These are phyloP conservation scores for Nephrotoma appendiculata DNA, from an alignment of 2,888 invertebrate species.

Conservation along the genomic window DNA sequence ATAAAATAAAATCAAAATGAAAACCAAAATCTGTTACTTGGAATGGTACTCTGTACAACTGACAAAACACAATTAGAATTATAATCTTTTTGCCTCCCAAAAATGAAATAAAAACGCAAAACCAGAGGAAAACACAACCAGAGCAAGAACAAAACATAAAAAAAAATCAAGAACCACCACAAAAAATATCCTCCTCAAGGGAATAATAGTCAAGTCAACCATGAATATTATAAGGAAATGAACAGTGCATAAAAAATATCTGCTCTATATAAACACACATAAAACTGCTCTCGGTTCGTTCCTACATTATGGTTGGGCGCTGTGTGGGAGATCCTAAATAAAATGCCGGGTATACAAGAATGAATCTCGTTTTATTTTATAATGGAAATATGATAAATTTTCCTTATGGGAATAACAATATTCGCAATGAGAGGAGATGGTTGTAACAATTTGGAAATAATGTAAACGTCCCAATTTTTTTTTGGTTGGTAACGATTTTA, in stretches of 20 bases:
- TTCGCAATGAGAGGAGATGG: not conserved
- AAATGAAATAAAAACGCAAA: not conserved
- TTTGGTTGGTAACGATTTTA: not conserved
- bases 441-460: not conserved
- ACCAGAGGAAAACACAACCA: not conserved
- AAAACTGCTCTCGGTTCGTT: not conserved
- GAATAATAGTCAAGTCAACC: not conserved
- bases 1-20: not conserved
- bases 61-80: not conserved
- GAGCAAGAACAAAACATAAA: not conserved
- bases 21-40: not conserved
- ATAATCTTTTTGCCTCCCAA: not conserved
- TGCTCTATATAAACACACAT: not conserved
- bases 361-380: not conserved
- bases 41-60: not conserved
- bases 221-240: not conserved
- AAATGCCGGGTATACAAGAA: not conserved
- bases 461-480: not conserved
- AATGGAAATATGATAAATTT: constrained; percentile 4
- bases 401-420: not conserved
- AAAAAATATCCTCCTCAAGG: not conserved
- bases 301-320: not conserved
- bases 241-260: not conserved
- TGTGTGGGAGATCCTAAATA: not conserved
- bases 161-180: not conserved